Percentiles rank a stretch among this genome's conserved stretches.
Evolutionary conservation across 1,140 invertebrate species (phyloP).

Genomic region (Carcinoscorpius rotundicauda): DNA sequence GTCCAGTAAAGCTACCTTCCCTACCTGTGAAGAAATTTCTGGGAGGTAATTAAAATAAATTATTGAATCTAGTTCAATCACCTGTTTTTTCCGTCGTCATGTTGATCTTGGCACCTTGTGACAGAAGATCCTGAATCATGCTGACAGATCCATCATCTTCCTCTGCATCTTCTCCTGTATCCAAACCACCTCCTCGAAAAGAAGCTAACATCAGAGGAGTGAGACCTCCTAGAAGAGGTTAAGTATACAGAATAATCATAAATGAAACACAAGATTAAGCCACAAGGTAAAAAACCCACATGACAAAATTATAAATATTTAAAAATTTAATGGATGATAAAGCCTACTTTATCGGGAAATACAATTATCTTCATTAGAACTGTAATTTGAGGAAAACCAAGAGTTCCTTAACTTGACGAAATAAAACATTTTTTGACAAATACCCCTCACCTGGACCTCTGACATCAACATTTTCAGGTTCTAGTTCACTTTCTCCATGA

Average conservation of each 20-base stretch:
- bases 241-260: too few relatives aligned
- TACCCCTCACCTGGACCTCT: slow-evolving; percentile 52
- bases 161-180: slow-evolving; percentile 15
- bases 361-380: too few relatives aligned
- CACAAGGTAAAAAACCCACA: too few relatives aligned
- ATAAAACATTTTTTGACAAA: not conserved
- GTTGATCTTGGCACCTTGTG: slow-evolving; percentile 82
- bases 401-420: too few relatives aligned
- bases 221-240: slow-evolving; percentile 47
- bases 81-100: slow-evolving; percentile 88
- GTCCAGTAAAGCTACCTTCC: too few relatives aligned
- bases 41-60: too few relatives aligned
- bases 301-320: too few relatives aligned
- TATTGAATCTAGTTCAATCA: not conserved
- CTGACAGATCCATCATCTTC: slow-evolving; percentile 35
- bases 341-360: too few relatives aligned
- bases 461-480: slow-evolving; percentile 48
- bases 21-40: too few relatives aligned
- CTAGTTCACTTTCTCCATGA: slow-evolving; percentile 34
- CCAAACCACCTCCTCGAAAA: slow-evolving; percentile 19
- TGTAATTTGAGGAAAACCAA: too few relatives aligned
- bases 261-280: not conserved
- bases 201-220: slow-evolving; percentile 92
- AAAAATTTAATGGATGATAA: too few relatives aligned
- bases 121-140: slow-evolving; percentile 76